phyloP scores from a whole-genome alignment of 2,797 vertebrate species.

The Peromyscus eremicus region DNA sequence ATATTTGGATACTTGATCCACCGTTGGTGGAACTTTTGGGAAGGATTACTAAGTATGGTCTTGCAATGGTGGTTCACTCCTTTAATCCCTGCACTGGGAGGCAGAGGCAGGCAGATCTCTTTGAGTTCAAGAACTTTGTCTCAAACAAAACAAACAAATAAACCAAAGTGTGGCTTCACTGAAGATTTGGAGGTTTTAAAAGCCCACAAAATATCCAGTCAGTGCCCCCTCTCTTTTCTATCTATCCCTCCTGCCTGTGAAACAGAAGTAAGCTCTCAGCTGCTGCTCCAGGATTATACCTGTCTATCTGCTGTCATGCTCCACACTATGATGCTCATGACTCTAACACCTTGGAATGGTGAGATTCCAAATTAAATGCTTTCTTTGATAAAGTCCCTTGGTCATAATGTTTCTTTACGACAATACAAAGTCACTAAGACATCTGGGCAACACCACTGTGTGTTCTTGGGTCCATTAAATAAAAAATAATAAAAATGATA shows the following conservation, averaged over 20 bases:
- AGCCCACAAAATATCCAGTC: background rate
- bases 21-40: no score
- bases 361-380: background rate
- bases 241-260: background rate
- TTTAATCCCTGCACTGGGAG: background rate
- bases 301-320: no score
- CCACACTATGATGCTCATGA: background rate
- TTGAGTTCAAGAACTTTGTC: background rate
- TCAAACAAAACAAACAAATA: background rate
- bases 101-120: background rate
- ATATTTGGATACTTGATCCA: background rate
- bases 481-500: background rate
- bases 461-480: background rate
- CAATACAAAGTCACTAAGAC: background rate
- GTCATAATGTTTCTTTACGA: background rate
- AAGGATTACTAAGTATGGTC: background rate
- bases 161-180: background rate
- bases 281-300: background rate
- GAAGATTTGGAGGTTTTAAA: background rate
- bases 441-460: background rate
- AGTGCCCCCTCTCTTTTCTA: background rate
- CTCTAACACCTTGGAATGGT: background rate
- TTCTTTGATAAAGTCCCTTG: background rate
- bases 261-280: background rate
- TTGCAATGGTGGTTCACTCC: background rate